phyloP scores from a whole-genome alignment of 2,888 invertebrate species.

The Volucella bombylans region DNA sequence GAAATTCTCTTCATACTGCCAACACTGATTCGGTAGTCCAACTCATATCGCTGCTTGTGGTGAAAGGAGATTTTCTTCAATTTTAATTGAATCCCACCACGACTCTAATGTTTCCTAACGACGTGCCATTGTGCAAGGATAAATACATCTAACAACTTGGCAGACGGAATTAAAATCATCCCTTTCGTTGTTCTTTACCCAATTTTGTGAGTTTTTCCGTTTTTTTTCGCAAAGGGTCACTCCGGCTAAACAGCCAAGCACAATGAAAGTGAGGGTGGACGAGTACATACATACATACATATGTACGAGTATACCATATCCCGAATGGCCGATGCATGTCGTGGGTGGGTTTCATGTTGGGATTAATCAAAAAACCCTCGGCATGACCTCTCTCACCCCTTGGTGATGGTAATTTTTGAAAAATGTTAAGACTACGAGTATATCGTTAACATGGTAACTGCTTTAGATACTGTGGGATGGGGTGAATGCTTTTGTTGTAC shows the following conservation, averaged over 20 bases:
- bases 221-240: conserved; percentile 29
- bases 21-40: background rate
- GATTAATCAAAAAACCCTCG: conserved; percentile 59
- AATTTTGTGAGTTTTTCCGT: conserved; percentile 22
- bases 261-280: conserved; percentile 4
- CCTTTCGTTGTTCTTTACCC: conserved; percentile 60
- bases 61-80: conserved; percentile 51
- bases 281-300: conserved; percentile 30
- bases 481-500: conserved; percentile 1
- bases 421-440: conserved; percentile 17
- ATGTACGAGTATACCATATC: too few species aligned
- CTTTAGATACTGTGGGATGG: conserved; percentile 45
- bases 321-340: conserved; percentile 19
- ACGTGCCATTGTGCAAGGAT: conserved; percentile 54
- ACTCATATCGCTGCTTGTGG: conserved; percentile 51
- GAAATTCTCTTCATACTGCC: too few species aligned
- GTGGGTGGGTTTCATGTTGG: conserved; percentile 66
- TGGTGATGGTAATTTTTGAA: conserved; percentile 54
- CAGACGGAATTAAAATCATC: conserved; percentile 35
- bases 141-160: conserved; percentile 23
- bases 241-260: conserved; percentile 4
- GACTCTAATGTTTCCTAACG: conserved; percentile 66
- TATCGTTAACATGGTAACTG: conserved; percentile 38
- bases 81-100: conserved; percentile 72
- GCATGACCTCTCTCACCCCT: conserved; percentile 47